phyloP scores from a whole-genome alignment of 1,140 invertebrate genomes.

The Papilio xuthus region DNA sequence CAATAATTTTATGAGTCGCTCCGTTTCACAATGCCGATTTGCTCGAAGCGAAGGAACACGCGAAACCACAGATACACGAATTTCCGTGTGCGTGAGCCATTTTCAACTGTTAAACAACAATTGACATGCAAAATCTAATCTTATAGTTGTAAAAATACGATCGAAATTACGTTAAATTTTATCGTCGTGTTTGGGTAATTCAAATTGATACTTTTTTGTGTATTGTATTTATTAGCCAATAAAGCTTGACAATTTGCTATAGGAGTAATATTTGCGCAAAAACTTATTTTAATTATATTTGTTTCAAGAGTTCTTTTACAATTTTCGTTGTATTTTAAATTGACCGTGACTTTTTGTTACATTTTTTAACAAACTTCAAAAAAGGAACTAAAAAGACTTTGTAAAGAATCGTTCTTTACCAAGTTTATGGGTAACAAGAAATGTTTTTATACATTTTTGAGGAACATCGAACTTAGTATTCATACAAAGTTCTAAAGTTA shows the following conservation, averaged over 20 bases:
- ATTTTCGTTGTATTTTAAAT: constrained; percentile 15
- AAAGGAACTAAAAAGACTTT: neutral
- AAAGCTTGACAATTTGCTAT: neutral
- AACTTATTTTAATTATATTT: constrained; percentile 19
- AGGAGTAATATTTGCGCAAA: constrained; percentile 22
- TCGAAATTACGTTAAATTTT: neutral
- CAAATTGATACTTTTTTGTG: constrained; percentile 23
- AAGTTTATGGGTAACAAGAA: neutral
- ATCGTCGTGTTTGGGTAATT: constrained; percentile 9
- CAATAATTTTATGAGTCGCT: constrained; percentile 47
- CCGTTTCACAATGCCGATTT: constrained; percentile 52
- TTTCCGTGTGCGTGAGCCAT: constrained; percentile 58
- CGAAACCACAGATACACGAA: constrained; percentile 40
- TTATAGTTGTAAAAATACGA: neutral
- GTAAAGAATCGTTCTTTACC: neutral
- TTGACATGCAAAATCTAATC: neutral
- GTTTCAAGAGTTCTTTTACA: constrained; percentile 10
- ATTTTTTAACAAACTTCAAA: neutral
- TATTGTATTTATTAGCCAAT: constrained; percentile 30
- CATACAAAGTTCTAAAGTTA: neutral
- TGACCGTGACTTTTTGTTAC: constrained; percentile 12
- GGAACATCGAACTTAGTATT: neutral
- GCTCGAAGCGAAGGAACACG: constrained; percentile 43
- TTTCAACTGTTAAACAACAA: constrained; percentile 41
- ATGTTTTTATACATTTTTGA: neutral